These are phyloP conservation scores for Chrysodeixis includens DNA, from an alignment of 2,888 invertebrate species.

Conservation along the genomic window DNA sequence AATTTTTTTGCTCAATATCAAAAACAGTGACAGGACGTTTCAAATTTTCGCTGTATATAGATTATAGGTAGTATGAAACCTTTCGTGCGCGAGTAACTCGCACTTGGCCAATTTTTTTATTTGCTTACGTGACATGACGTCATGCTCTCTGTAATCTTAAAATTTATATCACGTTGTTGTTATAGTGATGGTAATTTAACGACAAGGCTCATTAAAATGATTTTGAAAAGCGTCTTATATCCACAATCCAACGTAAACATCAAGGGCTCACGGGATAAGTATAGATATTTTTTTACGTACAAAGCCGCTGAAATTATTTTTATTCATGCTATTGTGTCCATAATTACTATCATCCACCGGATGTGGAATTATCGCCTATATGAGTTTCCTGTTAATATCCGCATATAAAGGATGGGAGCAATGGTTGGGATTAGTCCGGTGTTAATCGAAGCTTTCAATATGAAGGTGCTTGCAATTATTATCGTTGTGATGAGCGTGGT, in stretches of 20 bases:
- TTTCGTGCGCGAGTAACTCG: too few species aligned
- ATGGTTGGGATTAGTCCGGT: conserved; percentile 7
- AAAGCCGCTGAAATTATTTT: background rate
- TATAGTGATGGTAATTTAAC: too few species aligned
- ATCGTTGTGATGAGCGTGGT: conserved; percentile 23
- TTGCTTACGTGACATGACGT: too few species aligned
- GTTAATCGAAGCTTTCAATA: conserved; percentile 12
- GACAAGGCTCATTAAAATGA: too few species aligned
- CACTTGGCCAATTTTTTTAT: too few species aligned
- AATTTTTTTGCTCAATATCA: too few species aligned
- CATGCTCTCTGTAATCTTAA: too few species aligned
- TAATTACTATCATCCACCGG: conserved; percentile 34
- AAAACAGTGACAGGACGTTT: too few species aligned
- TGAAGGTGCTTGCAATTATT: conserved; percentile 38
- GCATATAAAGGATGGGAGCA: conserved; percentile 23
- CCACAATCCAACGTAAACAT: background rate
- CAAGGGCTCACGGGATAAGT: background rate
- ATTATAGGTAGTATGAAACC: too few species aligned
- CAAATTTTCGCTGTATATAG: too few species aligned
- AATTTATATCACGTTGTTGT: too few species aligned
- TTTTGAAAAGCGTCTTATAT: too few species aligned
- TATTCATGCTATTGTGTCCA: conserved; percentile 9
- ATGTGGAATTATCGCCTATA: conserved; percentile 25
- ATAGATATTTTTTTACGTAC: background rate
- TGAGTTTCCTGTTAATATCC: background rate